Percentiles rank a stretch among this genome's conserved stretches.
These are phyloP conservation scores for Myxocyprinus asiaticus DNA, from an alignment of 2,113 vertebrate genomes.

Conservation along the genomic window DNA sequence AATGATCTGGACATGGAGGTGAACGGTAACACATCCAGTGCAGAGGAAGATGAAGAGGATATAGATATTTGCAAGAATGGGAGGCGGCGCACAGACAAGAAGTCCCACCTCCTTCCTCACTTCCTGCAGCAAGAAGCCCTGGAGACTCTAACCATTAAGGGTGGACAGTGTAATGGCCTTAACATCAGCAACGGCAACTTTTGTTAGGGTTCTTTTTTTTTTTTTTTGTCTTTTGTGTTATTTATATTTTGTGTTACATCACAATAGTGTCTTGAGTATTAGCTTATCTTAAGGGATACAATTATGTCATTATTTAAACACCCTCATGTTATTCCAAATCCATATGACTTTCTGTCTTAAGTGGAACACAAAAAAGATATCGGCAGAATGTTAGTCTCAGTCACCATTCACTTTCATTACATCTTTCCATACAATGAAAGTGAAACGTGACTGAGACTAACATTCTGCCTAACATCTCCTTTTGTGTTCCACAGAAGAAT, in stretches of 20 bases:
- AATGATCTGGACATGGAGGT: slow-evolving; percentile 64
- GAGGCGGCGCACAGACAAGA: neutral
- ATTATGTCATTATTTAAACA: too few relatives aligned
- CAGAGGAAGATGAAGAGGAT: slow-evolving; percentile 40
- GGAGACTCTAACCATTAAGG: slow-evolving; percentile 49
- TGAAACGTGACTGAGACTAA: too few relatives aligned
- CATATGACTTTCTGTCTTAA: too few relatives aligned
- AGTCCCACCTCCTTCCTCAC: slow-evolving; percentile 46
- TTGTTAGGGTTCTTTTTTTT: neutral
- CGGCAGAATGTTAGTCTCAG: too few relatives aligned
- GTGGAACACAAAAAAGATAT: too few relatives aligned
- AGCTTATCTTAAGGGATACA: neutral
- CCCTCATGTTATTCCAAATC: too few relatives aligned
- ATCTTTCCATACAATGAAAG: too few relatives aligned
- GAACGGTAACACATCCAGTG: slow-evolving; percentile 51
- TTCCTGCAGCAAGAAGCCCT: slow-evolving; percentile 40
- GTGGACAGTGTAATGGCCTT: slow-evolving; percentile 41
- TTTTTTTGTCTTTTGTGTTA: neutral
- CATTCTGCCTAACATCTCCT: too few relatives aligned
- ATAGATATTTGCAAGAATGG: slow-evolving; percentile 19
- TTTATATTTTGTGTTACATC: slow-evolving; percentile 8
- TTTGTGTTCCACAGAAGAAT: too few relatives aligned
- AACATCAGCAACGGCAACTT: slow-evolving; percentile 29
- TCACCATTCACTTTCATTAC: too few relatives aligned
- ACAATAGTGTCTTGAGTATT: neutral